Evolutionary conservation across 2,113 vertebrate genomes (phyloP).

Genomic region (Takifugu flavidus): DNA sequence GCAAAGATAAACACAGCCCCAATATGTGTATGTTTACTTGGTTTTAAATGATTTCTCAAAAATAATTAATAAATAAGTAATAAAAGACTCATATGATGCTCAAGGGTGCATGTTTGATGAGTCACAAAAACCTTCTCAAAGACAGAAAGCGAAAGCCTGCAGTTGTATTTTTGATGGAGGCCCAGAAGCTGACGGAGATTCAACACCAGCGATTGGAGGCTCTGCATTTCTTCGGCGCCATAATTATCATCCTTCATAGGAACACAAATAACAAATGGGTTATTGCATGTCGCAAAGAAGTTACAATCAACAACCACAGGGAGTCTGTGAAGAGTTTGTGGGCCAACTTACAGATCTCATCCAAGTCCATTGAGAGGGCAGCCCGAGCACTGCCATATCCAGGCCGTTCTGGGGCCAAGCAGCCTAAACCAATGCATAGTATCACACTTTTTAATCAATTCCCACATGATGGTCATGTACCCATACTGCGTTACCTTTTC

Average conservation of each 20-base stretch:
- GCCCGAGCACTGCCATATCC: constrained; percentile 81
- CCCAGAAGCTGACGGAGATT: constrained; percentile 82
- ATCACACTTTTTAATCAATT: background rate
- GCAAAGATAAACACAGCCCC: background rate
- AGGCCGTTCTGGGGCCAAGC: constrained; percentile 95
- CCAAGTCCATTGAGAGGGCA: constrained; percentile 78
- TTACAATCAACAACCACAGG: background rate
- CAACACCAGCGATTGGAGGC: constrained; percentile 79
- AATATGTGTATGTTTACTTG: background rate
- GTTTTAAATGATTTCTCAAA: too few species aligned
- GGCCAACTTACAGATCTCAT: constrained; percentile 77
- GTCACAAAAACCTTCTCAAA: constrained; percentile 85
- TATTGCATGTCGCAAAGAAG: background rate
- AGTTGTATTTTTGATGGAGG: constrained; percentile 87
- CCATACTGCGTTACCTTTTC: constrained; percentile 82
- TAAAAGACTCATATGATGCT: background rate
- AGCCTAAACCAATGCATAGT: constrained; percentile 63
- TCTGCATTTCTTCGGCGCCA: constrained; percentile 77
- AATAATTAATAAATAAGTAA: background rate
- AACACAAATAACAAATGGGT: background rate
- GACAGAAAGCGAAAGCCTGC: constrained; percentile 84
- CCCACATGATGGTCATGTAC: background rate
- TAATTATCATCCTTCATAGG: constrained; percentile 75
- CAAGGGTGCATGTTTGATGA: background rate
- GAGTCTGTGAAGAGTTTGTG: background rate